Evolutionary conservation across 2,888 invertebrate genomes (phyloP), one percentile per base, ranked within the genome.

Genomic region (Leptarthrus brevirostris): DNA sequence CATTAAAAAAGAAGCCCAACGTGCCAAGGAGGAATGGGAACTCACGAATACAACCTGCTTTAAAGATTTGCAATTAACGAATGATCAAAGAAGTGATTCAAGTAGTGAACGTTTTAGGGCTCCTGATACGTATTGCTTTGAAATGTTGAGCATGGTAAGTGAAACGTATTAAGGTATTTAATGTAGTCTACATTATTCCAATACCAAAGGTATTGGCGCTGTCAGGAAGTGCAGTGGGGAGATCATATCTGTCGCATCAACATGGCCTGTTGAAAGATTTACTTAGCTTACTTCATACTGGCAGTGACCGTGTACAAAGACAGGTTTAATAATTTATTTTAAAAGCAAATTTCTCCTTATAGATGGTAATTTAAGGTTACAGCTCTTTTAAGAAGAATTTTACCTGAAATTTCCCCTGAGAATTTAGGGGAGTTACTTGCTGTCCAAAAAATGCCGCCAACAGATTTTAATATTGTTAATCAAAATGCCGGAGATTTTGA

Each of bases 71-170:
- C 75, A 77, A 70, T 79, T 86, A 22, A 82, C 40, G 79, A 83
- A 74, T 76, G 83, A 77, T 73, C 79, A 79, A 16, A 82, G 80
- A 76, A 84, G 78, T 24, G 78, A 78, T 24, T 80, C 80, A 24
- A 80, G 80, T 30, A 80, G 82, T 58, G 85, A 84, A 58, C 80
- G 83, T 1, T 78, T 79, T 80, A 79, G 83, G 77, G 78, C 84
- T 61, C 78, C 82, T 1, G 97, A 98, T 83, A 95, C 95, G n/a
- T 98, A 97, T 84, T 97, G 97, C 86, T 98, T 97, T 82, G 97
- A 98, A 87, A 95, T 98, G 94, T 86, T 98, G 20, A 96, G 96
- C 3, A 93, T 97, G 93, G 97, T 89, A 20, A 72, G 5, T 26
- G 10, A 52, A 6, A 30, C 6, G 16, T 30, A 6, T 40, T 40